phyloP scores from a whole-genome alignment of 1,140 invertebrate genomes.

The Helicoverpa zea region DNA sequence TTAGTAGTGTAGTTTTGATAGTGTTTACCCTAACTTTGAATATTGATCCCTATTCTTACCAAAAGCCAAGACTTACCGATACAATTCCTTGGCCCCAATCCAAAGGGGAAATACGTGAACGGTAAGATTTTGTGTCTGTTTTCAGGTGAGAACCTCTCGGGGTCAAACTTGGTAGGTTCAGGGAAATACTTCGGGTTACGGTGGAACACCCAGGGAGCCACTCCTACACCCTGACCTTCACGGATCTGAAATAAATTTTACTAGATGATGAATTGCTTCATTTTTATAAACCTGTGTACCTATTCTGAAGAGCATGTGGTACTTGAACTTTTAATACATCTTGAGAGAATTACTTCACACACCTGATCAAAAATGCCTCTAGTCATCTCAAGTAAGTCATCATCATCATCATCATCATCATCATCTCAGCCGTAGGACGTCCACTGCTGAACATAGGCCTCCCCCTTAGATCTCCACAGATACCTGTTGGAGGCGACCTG shows the following conservation, averaged over 20 bases:
- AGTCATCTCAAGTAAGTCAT: too few relatives aligned
- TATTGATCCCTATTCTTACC: too few relatives aligned
- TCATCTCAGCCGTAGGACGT: too few relatives aligned
- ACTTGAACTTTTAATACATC: too few relatives aligned
- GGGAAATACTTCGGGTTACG: constrained; percentile 83
- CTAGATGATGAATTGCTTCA: neutral
- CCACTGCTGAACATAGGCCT: too few relatives aligned
- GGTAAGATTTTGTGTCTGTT: constrained; percentile 80
- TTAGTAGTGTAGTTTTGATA: too few relatives aligned
- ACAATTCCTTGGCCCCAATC: constrained; percentile 88
- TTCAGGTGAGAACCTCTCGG: constrained; percentile 86
- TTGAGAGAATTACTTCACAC: neutral
- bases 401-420: too few relatives aligned
- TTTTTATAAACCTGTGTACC: too few relatives aligned
- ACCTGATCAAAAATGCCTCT: neutral
- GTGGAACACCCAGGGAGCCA: constrained; percentile 86
- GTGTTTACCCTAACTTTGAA: too few relatives aligned
- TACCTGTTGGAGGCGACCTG: too few relatives aligned
- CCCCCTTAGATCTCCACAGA: too few relatives aligned
- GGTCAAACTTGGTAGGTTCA: constrained; percentile 86
- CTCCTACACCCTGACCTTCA: constrained; percentile 58
- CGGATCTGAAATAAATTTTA: constrained; percentile 66
- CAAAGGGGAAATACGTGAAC: constrained; percentile 87
- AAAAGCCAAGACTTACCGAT: constrained; percentile 76
- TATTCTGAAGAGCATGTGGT: too few relatives aligned